phyloP scores from a whole-genome alignment of 2,797 vertebrate genomes.

The Chiroxiphia lanceolata region DNA sequence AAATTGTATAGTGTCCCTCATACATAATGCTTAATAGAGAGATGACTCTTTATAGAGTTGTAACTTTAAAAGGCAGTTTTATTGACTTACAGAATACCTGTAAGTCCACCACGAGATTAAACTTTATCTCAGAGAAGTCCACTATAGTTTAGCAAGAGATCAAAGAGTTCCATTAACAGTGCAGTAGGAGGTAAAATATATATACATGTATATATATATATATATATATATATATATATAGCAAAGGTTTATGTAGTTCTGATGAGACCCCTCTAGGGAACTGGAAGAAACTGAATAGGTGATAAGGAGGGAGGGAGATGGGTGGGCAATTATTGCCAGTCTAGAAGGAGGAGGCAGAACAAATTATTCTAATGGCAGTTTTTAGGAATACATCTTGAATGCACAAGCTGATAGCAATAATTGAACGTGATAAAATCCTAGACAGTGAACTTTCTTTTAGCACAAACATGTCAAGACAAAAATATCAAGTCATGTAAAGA shows the following conservation, averaged over 20 bases:
- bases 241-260: slow-evolving; percentile 48
- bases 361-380: slow-evolving; percentile 67
- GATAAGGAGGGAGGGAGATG: not conserved
- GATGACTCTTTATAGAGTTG: not conserved
- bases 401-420: slow-evolving; percentile 49
- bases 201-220: not conserved
- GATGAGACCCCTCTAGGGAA: slow-evolving; percentile 39
- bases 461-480: slow-evolving; percentile 51
- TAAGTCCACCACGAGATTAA: slow-evolving; percentile 45
- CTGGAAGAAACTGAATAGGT: slow-evolving; percentile 32
- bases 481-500: not conserved
- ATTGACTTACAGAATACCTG: slow-evolving; percentile 46
- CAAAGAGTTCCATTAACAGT: slow-evolving; percentile 59
- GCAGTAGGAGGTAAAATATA: slow-evolving; percentile 7
- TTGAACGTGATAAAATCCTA: slow-evolving; percentile 37
- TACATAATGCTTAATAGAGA: not conserved
- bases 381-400: slow-evolving; percentile 46
- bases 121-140: slow-evolving; percentile 48
- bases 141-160: slow-evolving; percentile 43
- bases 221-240: slow-evolving; percentile 25
- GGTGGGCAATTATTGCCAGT: slow-evolving; percentile 58
- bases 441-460: slow-evolving; percentile 26
- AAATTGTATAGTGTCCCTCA: not conserved
- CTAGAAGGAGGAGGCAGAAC: slow-evolving; percentile 50
- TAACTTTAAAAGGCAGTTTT: slow-evolving; percentile 53